Conservation (phyloP, 1,140 invertebrate genomes). For the Drusus annulatus region DNA sequence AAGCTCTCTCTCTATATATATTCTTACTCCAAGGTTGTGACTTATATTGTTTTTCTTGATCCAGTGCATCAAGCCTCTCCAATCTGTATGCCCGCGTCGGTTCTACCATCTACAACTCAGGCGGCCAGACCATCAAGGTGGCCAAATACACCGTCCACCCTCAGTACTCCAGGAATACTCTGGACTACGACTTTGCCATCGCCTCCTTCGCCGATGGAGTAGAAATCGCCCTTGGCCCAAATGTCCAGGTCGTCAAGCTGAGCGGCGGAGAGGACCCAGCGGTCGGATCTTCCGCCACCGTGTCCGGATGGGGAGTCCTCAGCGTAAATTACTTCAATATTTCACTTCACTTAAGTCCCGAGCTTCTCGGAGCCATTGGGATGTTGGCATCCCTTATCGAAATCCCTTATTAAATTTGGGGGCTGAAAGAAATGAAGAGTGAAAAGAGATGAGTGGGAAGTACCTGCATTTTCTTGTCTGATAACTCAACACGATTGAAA, state of each 20-base stretch:
- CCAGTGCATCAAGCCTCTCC: not conserved
- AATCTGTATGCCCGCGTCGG: conserved; percentile 48
- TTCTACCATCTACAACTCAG: conserved; percentile 47
- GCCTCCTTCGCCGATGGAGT: conserved; percentile 51
- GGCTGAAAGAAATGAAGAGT: too few species aligned
- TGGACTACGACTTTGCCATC: conserved; percentile 71
- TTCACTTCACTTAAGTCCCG: too few species aligned
- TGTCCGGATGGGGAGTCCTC: conserved; percentile 55
- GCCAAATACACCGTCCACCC: conserved; percentile 61
- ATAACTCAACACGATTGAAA: too few species aligned
- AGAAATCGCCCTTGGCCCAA: conserved; percentile 45
- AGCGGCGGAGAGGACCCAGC: conserved; percentile 20
- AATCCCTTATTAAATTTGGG: too few species aligned
- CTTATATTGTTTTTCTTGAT: not conserved
- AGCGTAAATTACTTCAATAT: too few species aligned
- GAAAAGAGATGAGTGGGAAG: too few species aligned
- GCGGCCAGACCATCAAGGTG: conserved; percentile 60
- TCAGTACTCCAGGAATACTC: conserved; percentile 59
- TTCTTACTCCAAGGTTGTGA: too few species aligned
- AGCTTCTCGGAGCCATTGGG: too few species aligned
- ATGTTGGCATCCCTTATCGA: too few species aligned
- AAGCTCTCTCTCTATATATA: too few species aligned
- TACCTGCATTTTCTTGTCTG: too few species aligned
- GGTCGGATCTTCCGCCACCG: conserved; percentile 36
- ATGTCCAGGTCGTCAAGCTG: conserved; percentile 37